phyloP scores from a whole-genome alignment of 92 coral and sea anemone species.

The Heliopora coerulea region DNA sequence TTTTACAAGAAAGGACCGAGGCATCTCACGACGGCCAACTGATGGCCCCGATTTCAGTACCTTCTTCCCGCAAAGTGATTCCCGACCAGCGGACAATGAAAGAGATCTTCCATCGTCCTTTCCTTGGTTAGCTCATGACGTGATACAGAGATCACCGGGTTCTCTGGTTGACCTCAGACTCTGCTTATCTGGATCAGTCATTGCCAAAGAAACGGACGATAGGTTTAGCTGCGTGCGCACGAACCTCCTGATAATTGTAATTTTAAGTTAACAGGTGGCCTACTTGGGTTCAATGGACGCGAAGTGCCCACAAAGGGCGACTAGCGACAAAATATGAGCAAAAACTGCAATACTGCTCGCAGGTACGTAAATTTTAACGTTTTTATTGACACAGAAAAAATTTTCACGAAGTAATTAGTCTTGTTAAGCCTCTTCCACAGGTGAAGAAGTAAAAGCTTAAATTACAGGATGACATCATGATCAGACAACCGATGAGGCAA shows the following conservation, averaged over 20 bases:
- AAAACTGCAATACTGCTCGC: background rate
- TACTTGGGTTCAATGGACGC: constrained; percentile 8
- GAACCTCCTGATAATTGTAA: background rate
- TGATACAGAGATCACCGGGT: constrained; percentile 30
- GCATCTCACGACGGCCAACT: constrained; percentile 72
- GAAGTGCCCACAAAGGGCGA: background rate
- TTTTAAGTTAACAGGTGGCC: constrained; percentile 29
- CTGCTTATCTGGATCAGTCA: constrained; percentile 26
- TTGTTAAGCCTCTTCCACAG: too few species aligned
- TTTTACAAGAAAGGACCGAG: constrained; percentile 96
- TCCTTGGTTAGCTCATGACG: constrained; percentile 47
- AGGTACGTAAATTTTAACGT: background rate
- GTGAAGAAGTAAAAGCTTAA: too few species aligned
- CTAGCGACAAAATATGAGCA: background rate
- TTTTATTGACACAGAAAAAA: too few species aligned
- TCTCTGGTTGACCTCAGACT: constrained; percentile 37
- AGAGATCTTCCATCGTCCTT: constrained; percentile 48
- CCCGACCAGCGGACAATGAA: constrained; percentile 43
- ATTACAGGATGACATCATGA: too few species aligned
- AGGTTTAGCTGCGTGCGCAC: constrained; percentile 40
- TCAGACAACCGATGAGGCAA: too few species aligned
- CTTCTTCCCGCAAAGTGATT: constrained; percentile 48
- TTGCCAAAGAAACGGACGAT: constrained; percentile 2
- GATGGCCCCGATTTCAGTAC: constrained; percentile 8
- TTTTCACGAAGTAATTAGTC: too few species aligned